Evolutionary conservation across 2,797 vertebrate species (phyloP), one percentile per base, ranked within the genome.

Genomic region (Sebastes matsubarae): DNA sequence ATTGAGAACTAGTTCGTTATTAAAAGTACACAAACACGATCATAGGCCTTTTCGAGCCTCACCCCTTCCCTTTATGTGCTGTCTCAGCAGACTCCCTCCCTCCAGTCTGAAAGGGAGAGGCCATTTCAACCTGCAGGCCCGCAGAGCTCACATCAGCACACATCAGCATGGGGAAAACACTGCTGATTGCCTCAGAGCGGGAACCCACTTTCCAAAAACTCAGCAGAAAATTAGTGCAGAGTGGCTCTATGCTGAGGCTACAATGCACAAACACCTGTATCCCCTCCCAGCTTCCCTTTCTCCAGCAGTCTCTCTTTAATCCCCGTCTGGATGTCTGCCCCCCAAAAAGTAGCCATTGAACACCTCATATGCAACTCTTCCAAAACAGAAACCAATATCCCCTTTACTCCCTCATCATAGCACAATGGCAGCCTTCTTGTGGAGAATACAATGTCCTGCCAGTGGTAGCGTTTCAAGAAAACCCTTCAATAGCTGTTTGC

Each of bases 181-280:
- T 27, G 64, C 88, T 91, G 91, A 92, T 92, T 89, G 78, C 80
- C 64, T 84, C 61, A 0, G 64, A 79, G 72, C 46, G 24, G 77
- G 57, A 84, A 87, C 72, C 73, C 67, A 85, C 85, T 93, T 94
- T 94, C 89, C 88, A 84, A 82, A 89, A 92, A 89, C 75, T 93
- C 93, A 93, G 92, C 91, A 93, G 79, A 94, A 93, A 93, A 83
- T 84, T 18, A 84, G 32, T 82, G 61, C 75, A 67, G 82, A 80
- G 68, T 80, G 32, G 77, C 82, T 89, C 67, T 27, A 73, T 66
- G 32, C 81, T 72, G 77, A 82, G 76, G 75, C 57, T 64, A 46
- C 16, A 88, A 89, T 42, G 77, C 79, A 72, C 71, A 74, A 87
- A 85, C 90, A 93, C 90, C 85, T 94, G 91, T 85, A 81, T 63